Conservation (phyloP, 2,888 invertebrate genomes). For the Drosophila antonietae region DNA sequence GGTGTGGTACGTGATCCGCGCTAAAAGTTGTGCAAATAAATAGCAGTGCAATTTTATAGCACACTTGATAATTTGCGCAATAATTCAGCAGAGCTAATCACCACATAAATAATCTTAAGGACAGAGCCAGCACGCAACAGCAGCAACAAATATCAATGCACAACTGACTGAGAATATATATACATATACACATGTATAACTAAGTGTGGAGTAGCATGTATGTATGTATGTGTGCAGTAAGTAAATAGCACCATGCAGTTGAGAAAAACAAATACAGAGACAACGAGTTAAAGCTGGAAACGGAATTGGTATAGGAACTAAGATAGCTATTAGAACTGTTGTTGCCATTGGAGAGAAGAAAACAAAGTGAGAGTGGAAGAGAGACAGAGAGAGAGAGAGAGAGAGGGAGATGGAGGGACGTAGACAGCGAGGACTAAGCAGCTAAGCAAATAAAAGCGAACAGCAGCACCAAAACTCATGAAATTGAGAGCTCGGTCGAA, state of each 20-base stretch:
- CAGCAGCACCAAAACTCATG: conserved; percentile 51
- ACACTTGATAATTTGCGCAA: conserved; percentile 81
- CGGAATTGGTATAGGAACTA: conserved; percentile 11
- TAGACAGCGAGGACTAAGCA: conserved; percentile 36
- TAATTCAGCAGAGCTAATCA: conserved; percentile 82
- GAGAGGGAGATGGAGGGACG: neutral
- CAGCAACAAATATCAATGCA: conserved; percentile 17
- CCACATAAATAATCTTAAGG: conserved; percentile 82
- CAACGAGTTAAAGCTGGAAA: conserved; percentile 10
- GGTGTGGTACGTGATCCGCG: conserved; percentile 49
- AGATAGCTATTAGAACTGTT: conserved; percentile 1
- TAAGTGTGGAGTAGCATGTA: conserved; percentile 1
- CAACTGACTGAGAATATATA: conserved; percentile 17
- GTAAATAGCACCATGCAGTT: conserved; percentile 41
- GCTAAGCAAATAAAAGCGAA: conserved; percentile 55
- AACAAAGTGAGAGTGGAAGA: neutral
- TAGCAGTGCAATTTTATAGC: conserved; percentile 78
- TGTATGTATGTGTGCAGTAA: conserved; percentile 12
- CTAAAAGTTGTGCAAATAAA: conserved; percentile 68
- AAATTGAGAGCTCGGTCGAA: conserved; percentile 68
- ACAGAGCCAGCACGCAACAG: conserved; percentile 36
- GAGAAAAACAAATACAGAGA: conserved; percentile 35
- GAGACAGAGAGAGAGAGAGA: neutral
- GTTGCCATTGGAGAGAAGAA: neutral
- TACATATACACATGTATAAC: conserved; percentile 1